phyloP scores from a whole-genome alignment of 2,113 vertebrate species.

The Albula glossodonta region DNA sequence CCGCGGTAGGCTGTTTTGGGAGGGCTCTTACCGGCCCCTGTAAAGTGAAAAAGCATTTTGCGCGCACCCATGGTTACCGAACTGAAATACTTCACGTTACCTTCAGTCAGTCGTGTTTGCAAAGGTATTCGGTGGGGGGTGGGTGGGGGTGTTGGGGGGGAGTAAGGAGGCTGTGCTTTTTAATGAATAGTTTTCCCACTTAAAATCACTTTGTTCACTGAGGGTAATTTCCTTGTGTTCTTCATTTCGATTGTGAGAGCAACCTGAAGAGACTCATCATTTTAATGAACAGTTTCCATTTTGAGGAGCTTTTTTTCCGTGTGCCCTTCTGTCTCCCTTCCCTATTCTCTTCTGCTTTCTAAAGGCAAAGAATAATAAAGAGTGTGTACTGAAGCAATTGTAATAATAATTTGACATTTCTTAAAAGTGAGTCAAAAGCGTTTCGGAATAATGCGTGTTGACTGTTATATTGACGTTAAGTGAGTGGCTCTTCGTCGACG shows the following conservation, averaged over 20 bases:
- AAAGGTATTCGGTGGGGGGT: background rate
- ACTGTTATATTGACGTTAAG: slow-evolving; percentile 1
- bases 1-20: background rate
- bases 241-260: background rate
- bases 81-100: background rate
- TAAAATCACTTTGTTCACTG: background rate
- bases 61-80: background rate
- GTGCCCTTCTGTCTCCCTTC: background rate
- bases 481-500: background rate
- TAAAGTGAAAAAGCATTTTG: background rate
- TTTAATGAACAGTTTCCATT: background rate
- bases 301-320: background rate
- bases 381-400: background rate
- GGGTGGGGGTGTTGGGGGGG: background rate
- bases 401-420: background rate
- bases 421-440: background rate
- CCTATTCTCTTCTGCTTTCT: background rate
- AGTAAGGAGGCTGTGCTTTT: background rate
- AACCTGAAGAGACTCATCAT: background rate
- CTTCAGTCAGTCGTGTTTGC: background rate
- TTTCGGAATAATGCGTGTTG: background rate
- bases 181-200: background rate
- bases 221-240: background rate
- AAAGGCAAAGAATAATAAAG: background rate
- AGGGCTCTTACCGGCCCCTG: background rate